Conservation (phyloP, 35 echinoderm and acorn worm species). For the Lytechinus variegatus region DNA sequence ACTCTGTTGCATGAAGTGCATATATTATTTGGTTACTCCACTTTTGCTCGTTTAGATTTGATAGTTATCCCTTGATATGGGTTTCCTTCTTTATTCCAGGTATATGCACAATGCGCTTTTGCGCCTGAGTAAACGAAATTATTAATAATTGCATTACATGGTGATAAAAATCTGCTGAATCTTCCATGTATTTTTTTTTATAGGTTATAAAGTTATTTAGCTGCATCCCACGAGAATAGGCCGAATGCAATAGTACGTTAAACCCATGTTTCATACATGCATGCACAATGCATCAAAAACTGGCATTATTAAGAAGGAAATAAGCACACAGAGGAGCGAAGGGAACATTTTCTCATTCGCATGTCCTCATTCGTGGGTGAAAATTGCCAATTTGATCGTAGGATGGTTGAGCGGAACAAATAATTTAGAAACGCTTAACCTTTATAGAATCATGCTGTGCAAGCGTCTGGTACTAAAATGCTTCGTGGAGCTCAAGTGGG, state of each 20-base stretch:
- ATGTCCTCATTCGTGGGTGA: neutral
- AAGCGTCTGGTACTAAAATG: slow-evolving; percentile 2
- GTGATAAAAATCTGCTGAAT: neutral
- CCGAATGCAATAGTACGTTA: neutral
- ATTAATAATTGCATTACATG: neutral
- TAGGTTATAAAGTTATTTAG: neutral
- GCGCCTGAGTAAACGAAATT: neutral
- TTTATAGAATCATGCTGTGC: slow-evolving; percentile 10
- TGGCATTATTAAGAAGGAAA: neutral
- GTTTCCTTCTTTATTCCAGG: neutral
- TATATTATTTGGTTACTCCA: no score
- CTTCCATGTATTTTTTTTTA: neutral
- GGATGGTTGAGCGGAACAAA: neutral
- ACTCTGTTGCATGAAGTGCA: no score
- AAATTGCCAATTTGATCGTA: slow-evolving; percentile 13
- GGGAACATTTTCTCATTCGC: neutral
- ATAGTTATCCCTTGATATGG: no score
- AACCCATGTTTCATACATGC: neutral
- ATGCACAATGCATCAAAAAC: slow-evolving; percentile 1
- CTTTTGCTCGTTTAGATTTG: no score
- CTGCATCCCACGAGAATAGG: neutral
- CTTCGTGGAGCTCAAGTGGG: neutral
- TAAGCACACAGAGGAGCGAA: neutral
- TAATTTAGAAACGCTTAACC: slow-evolving; percentile 19
- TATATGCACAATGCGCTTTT: neutral